These are phyloP conservation scores for Malthinus seriepunctatus DNA, from an alignment of 2,888 invertebrate species.

Conservation along the genomic window DNA sequence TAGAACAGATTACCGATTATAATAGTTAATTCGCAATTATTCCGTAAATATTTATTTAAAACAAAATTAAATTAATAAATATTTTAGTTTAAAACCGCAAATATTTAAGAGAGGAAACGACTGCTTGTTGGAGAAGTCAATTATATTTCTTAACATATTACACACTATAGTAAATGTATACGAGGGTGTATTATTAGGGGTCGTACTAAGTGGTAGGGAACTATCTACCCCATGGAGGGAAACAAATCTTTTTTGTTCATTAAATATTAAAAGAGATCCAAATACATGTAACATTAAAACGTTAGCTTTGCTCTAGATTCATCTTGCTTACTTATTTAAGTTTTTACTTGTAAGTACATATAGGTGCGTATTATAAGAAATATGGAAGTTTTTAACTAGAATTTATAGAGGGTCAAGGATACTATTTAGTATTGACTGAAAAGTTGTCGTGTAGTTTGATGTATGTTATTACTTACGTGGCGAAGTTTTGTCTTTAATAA, in stretches of 20 bases:
- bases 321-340: background rate
- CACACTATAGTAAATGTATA: conserved; percentile 7
- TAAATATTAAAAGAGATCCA: conserved; percentile 35
- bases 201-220: conserved; percentile 13
- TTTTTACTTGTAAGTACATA: no score
- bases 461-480: no score
- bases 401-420: background rate
- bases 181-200: conserved; percentile 11
- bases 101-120: background rate
- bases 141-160: conserved; percentile 12
- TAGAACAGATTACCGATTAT: background rate
- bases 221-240: conserved; percentile 23
- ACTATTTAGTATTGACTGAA: background rate
- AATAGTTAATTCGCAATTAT: no score
- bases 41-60: no score
- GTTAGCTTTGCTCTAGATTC: background rate
- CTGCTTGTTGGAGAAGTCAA: conserved; percentile 6
- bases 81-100: background rate
- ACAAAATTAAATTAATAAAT: background rate
- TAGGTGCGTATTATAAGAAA: background rate
- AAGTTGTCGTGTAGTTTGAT: background rate
- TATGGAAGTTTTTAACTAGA: background rate
- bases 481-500: no score
- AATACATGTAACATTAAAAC: conserved; percentile 23
- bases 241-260: conserved; percentile 37